Evolutionary conservation across 2,888 invertebrate species (phyloP).

Genomic region (Hirtodrosophila alboralis): DNA sequence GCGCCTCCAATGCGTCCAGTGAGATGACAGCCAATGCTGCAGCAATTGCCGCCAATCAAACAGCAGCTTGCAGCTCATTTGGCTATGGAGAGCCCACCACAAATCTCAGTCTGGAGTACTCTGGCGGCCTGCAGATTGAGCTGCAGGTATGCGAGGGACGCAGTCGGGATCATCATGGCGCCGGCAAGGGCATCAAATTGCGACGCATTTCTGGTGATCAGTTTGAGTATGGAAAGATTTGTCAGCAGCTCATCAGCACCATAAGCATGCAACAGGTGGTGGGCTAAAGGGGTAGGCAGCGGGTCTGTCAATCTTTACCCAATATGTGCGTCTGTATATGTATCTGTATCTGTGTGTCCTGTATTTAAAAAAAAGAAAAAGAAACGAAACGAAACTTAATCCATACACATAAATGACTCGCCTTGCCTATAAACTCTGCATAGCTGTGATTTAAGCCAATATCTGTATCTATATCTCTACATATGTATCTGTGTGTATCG

Average conservation of each 20-base stretch:
- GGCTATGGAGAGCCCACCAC: conserved; percentile 82
- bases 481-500: conserved; percentile 16
- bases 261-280: conserved; percentile 88
- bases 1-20: conserved; percentile 62
- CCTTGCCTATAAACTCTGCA: conserved; percentile 73
- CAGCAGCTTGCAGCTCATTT: conserved; percentile 1
- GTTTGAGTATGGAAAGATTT: conserved; percentile 93
- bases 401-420: conserved; percentile 48
- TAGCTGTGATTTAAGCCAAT: conserved; percentile 72
- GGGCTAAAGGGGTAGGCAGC: conserved; percentile 61
- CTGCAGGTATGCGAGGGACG: conserved; percentile 91
- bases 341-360: conserved; percentile 12
- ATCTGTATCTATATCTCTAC: conserved; percentile 34
- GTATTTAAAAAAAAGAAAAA: conserved; percentile 26
- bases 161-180: conserved; percentile 85
- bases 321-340: conserved; percentile 1
- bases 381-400: no score
- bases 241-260: conserved; percentile 94
- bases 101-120: conserved; percentile 89
- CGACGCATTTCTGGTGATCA: conserved; percentile 94
- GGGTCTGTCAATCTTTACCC: conserved; percentile 16
- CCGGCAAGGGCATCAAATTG: conserved; percentile 93
- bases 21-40: conserved; percentile 46
- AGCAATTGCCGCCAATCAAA: conserved; percentile 20
- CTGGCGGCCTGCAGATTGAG: conserved; percentile 94